Percentiles rank a stretch among this genome's conserved stretches.
phyloP scores from a whole-genome alignment of 2,113 vertebrate genomes.

The Oncorhynchus kisutch region DNA sequence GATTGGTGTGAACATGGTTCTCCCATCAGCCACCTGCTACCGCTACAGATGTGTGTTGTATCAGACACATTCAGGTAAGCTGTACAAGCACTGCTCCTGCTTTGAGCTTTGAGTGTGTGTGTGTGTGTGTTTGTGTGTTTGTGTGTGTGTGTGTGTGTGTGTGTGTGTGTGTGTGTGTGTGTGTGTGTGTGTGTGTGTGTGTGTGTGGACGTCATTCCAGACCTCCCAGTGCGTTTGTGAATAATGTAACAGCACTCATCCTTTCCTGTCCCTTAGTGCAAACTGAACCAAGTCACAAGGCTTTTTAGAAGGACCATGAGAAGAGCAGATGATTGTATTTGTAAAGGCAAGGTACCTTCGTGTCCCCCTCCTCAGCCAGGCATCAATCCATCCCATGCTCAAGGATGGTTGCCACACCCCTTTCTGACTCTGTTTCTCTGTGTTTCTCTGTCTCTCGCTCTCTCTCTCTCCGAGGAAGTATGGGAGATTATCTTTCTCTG shows the following conservation, averaged over 20 bases:
- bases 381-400: not conserved
- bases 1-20: too few relatives aligned
- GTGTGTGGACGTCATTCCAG: not conserved
- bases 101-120: not conserved
- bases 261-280: constrained; percentile 45
- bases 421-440: not conserved
- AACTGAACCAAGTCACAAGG: constrained; percentile 46
- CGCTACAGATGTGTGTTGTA: not conserved
- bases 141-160: too few relatives aligned
- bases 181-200: constrained; percentile 4
- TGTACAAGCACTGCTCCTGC: constrained; percentile 2
- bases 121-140: too few relatives aligned
- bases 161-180: not conserved
- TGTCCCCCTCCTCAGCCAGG: constrained; percentile 6
- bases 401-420: not conserved
- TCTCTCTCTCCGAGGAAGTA: constrained; percentile 27
- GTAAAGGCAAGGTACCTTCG: constrained; percentile 52
- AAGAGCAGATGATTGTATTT: constrained; percentile 56
- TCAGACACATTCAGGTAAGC: too few relatives aligned
- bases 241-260: constrained; percentile 65
- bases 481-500: constrained; percentile 16
- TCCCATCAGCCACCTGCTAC: too few relatives aligned
- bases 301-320: constrained; percentile 54
- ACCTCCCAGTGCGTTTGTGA: constrained; percentile 29
- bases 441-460: not conserved